Evolutionary conservation across 2,113 vertebrate genomes (phyloP).

Genomic region (Mormyrus lacerda): DNA sequence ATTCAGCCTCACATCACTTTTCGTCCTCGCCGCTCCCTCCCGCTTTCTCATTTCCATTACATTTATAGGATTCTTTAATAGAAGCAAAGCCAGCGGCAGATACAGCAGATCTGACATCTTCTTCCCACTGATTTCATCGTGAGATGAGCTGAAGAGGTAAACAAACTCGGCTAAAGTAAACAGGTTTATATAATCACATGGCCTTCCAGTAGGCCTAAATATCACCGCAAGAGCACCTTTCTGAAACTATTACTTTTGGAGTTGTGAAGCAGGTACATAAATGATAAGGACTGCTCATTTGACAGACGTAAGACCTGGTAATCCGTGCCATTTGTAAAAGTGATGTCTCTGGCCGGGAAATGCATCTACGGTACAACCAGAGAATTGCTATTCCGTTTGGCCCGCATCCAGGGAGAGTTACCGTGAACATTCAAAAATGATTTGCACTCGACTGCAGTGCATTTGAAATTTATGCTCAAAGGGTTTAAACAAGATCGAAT

Average conservation of each 20-base stretch:
- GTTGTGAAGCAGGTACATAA: constrained; percentile 33
- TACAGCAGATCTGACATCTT: constrained; percentile 56
- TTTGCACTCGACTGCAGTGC: constrained; percentile 26
- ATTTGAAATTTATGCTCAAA: constrained; percentile 1
- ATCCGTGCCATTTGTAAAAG: neutral
- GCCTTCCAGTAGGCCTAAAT: constrained; percentile 56
- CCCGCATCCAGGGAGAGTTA: neutral
- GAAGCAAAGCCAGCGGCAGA: constrained; percentile 38
- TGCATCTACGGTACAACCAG: neutral
- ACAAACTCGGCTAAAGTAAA: constrained; percentile 50
- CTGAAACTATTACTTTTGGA: constrained; percentile 57
- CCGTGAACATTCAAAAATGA: constrained; percentile 15
- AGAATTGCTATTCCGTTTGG: neutral
- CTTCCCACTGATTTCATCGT: constrained; percentile 50
- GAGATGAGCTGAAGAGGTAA: constrained; percentile 29
- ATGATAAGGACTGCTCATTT: neutral
- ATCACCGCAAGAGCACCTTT: constrained; percentile 59
- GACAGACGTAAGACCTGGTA: neutral
- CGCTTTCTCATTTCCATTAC: constrained; percentile 58
- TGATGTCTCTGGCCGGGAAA: neutral
- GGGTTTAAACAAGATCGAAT: neutral
- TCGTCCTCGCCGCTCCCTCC: constrained; percentile 25
- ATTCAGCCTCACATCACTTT: neutral
- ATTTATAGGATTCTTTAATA: constrained; percentile 40
- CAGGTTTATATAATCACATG: constrained; percentile 51